These are phyloP conservation scores for Baryphthengus martii DNA, from an alignment of 2,113 vertebrate species.

Conservation along the genomic window DNA sequence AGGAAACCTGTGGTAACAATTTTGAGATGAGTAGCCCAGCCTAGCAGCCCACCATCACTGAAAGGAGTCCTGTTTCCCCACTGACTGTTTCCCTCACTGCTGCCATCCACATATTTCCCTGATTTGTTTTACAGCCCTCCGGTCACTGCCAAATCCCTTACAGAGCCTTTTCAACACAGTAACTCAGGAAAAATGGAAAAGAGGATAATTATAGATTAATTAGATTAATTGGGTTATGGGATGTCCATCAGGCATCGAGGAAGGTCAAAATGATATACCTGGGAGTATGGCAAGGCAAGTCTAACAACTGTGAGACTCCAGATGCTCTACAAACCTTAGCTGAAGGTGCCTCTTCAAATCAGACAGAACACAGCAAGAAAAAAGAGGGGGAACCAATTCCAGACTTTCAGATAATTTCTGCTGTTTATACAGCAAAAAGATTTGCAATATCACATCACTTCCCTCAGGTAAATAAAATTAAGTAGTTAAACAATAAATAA, in stretches of 20 bases:
- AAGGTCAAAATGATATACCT: not conserved
- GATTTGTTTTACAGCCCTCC: not conserved
- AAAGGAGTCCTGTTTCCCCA: not conserved
- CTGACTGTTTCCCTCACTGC: not conserved
- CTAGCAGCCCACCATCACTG: not conserved
- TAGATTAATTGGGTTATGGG: not conserved
- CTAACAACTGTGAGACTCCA: not conserved
- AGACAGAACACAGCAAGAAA: not conserved
- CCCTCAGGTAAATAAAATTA: not conserved
- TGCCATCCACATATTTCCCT: not conserved
- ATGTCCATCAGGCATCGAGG: not conserved
- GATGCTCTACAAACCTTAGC: not conserved
- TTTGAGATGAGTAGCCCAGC: not conserved
- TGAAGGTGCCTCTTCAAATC: not conserved
- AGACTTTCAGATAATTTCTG: not conserved
- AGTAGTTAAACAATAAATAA: not conserved
- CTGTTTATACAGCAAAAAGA: not conserved
- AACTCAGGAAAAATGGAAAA: not conserved
- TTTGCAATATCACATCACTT: not conserved
- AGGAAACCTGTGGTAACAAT: not conserved
- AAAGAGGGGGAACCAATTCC: not conserved
- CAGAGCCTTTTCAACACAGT: not conserved
- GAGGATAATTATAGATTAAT: not conserved
- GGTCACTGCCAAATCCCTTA: not conserved
- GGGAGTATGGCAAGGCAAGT: not conserved